Conservation (phyloP, 2,113 vertebrate species). For the Pipa parva region DNA sequence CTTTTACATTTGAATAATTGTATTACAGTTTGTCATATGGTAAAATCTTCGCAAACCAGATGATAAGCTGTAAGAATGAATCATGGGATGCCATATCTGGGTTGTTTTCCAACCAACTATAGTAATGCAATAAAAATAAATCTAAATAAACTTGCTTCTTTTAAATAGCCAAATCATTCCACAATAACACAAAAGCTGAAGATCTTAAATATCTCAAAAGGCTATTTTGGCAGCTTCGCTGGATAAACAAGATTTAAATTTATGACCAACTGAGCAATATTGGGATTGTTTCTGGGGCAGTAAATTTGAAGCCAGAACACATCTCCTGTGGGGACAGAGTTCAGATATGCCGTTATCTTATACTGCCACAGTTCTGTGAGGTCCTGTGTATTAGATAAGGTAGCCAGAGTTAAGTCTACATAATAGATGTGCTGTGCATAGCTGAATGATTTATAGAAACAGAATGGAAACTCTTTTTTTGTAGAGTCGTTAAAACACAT, state of each 20-base stretch:
- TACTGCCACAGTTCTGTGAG: slow-evolving; percentile 2
- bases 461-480: slow-evolving; percentile 8
- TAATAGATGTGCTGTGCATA: not conserved
- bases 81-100: slow-evolving; percentile 55
- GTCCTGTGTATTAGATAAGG: slow-evolving; percentile 5
- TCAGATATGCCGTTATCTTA: slow-evolving; percentile 1
- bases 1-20: too few relatives aligned
- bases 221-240: slow-evolving; percentile 53
- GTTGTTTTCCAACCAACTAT: slow-evolving; percentile 46
- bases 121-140: slow-evolving; percentile 46
- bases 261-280: slow-evolving; percentile 40
- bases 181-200: slow-evolving; percentile 49
- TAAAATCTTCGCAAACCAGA: not conserved
- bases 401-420: not conserved
- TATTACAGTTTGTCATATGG: not conserved
- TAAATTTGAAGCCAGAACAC: not conserved
- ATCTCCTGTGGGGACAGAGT: slow-evolving; percentile 11
- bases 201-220: slow-evolving; percentile 14
- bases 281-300: slow-evolving; percentile 38
- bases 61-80: slow-evolving; percentile 62
- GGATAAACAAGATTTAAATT: slow-evolving; percentile 61
- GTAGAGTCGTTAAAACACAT: not conserved
- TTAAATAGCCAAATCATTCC: slow-evolving; percentile 47
- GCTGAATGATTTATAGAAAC: slow-evolving; percentile 11
- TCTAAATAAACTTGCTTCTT: slow-evolving; percentile 52